Evolutionary conservation across 1,140 invertebrate genomes (phyloP).

Genomic region (Asbolus verrucosus): DNA sequence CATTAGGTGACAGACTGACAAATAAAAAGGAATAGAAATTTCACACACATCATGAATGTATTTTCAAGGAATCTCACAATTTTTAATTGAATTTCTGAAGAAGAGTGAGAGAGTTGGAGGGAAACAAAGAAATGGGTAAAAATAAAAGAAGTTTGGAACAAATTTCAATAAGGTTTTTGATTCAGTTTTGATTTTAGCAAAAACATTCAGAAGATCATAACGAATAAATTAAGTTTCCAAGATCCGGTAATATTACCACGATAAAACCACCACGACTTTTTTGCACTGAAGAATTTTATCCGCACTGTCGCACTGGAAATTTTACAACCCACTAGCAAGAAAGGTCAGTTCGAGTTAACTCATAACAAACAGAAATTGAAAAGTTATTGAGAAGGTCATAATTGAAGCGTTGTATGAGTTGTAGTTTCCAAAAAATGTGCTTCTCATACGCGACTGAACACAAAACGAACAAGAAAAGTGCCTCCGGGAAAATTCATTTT

Average conservation of each 20-base stretch:
- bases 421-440: background rate
- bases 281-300: slow-evolving; percentile 10
- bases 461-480: slow-evolving; percentile 8
- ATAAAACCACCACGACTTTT: slow-evolving; percentile 13
- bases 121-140: no score
- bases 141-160: no score
- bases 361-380: slow-evolving; percentile 22
- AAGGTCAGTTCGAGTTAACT: slow-evolving; percentile 22
- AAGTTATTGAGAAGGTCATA: slow-evolving; percentile 17
- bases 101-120: no score
- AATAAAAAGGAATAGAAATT: no score
- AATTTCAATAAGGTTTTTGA: no score
- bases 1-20: no score
- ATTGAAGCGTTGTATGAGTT: slow-evolving; percentile 1
- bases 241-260: slow-evolving; percentile 22
- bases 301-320: slow-evolving; percentile 30
- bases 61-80: no score
- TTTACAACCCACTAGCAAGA: no score
- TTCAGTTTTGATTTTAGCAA: no score
- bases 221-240: background rate
- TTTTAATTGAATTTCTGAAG: no score
- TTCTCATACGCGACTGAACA: slow-evolving; percentile 9
- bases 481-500: no score
- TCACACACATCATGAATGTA: no score
- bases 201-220: background rate